phyloP scores from a whole-genome alignment of 2,888 invertebrate species.

The Nebria salina region DNA sequence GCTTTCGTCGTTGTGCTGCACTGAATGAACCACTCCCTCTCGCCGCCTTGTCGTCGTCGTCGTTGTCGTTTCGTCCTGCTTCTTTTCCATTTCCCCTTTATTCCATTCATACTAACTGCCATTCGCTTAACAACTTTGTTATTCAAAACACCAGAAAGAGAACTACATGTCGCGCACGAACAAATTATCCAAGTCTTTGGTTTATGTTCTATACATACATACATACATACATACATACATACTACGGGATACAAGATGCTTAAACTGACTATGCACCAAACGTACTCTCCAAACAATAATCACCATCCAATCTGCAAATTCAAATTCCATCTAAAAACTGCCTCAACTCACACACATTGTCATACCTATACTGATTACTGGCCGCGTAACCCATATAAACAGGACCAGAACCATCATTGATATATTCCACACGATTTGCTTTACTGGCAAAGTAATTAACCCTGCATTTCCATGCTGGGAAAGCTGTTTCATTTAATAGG shows the following conservation, averaged over 20 bases:
- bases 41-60: slow-evolving; percentile 29
- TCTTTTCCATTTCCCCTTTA: not conserved
- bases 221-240: not conserved
- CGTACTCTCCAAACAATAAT: slow-evolving; percentile 9
- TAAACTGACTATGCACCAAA: too few species aligned
- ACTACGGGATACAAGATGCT: too few species aligned
- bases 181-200: not conserved
- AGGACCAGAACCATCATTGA: not conserved
- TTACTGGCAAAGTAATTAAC: not conserved
- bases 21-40: slow-evolving; percentile 38
- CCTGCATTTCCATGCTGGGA: slow-evolving; percentile 59
- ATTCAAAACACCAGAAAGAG: not conserved
- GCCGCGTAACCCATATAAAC: slow-evolving; percentile 15
- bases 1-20: slow-evolving; percentile 33
- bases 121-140: not conserved
- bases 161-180: not conserved
- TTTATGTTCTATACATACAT: not conserved
- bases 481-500: slow-evolving; percentile 64
- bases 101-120: not conserved
- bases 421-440: not conserved
- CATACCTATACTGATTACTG: not conserved
- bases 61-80: not conserved
- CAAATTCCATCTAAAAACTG: not conserved
- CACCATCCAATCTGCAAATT: not conserved
- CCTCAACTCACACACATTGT: not conserved